Conservation (phyloP, 2,888 invertebrate species). For the Acholoe squamosa region DNA sequence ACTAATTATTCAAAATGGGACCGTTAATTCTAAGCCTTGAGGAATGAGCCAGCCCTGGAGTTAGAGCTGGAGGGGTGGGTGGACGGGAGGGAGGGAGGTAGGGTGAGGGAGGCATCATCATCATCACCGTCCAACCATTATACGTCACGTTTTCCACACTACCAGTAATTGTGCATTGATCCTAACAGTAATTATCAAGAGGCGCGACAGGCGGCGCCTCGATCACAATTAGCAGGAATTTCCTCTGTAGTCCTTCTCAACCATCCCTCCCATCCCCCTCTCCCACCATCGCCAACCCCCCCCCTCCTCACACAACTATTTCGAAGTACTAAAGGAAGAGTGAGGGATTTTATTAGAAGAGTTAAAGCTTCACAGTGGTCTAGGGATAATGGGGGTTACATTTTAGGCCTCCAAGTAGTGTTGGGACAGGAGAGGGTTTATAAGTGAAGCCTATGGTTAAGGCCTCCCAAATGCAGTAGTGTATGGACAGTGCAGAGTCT, state of each 20-base stretch:
- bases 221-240: neutral
- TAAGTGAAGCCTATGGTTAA: too few species aligned
- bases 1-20: too few species aligned
- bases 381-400: too few species aligned
- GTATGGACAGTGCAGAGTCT: too few species aligned
- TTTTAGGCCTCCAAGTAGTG: too few species aligned
- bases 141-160: neutral
- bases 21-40: too few species aligned
- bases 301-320: too few species aligned
- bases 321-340: too few species aligned
- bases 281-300: neutral
- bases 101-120: neutral
- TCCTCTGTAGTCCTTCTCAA: neutral
- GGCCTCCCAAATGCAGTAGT: neutral
- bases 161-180: constrained; percentile 38
- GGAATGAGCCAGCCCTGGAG: neutral
- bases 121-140: neutral
- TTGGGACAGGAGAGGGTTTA: too few species aligned
- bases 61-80: neutral
- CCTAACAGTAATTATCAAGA: constrained; percentile 3
- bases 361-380: too few species aligned
- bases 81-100: neutral
- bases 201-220: neutral
- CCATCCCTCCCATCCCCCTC: neutral
- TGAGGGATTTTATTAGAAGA: too few species aligned